Base-by-base conservation (phyloP, 2,888 invertebrate genomes). In the Drosophila gaucha region DNA sequence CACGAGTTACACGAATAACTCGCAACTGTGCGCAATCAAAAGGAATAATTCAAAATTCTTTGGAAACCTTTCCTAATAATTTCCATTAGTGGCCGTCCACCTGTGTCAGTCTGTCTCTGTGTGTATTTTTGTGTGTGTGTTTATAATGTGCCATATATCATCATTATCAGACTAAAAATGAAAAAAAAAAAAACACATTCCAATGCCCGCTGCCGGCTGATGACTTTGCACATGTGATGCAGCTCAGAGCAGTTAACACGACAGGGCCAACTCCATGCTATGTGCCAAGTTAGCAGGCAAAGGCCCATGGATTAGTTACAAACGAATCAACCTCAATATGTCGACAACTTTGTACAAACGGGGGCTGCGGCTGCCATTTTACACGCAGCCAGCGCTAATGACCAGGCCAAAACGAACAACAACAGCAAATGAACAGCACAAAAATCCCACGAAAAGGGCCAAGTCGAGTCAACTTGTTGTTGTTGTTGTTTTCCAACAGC, bases 201-300 rank as follows among this genome's bases (percentile, higher is more conserved):
- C 74, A 59, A 78, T 67, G 70, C 51, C 38, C 66, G 69, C 62
- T 57, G 56, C 56, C 66, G 56, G 62, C 66, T 75, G 86, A 85
- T 85, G 86, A 87, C 84, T 85, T 87, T 79, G 84, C 84, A 87
- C 84, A 85, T 84, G 84, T 87, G 87, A 84, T 80, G 78, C 80
- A 74, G 65, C 68, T 54, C 56, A 56, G 47, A 73, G 54, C 68
- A 59, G 74, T 62, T 69, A 71, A 66, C 69, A 70, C 68, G 69
- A 70, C 49, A 70, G 36, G 63, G 54, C 60, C 64, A 9, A 6
- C 28, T 38, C 39, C 63, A 47, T 24, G 46, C 59, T 46, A 38
- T 44, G 28, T 26, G 59, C 26, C 59, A 49, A 49, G 28, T 43
- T 38, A 36, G 38, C 49, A 47, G 38, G 24, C 38, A n/a, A 38